phyloP scores from a whole-genome alignment of 2,113 vertebrate genomes.

The Origma solitaria region DNA sequence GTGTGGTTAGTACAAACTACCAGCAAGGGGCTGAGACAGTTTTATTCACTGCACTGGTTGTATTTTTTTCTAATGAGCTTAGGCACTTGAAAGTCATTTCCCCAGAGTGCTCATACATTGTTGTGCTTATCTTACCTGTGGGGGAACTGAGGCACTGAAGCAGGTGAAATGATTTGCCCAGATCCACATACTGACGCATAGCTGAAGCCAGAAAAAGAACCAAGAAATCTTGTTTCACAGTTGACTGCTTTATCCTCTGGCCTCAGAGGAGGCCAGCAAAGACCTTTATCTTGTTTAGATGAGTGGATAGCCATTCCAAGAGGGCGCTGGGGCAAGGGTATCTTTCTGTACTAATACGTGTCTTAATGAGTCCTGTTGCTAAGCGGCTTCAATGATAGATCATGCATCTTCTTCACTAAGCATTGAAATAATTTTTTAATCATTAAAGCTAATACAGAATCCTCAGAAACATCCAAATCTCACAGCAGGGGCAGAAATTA shows the following conservation, averaged over 20 bases:
- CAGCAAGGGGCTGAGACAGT: not conserved
- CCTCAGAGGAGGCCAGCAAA: slow-evolving; percentile 3
- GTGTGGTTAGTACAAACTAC: not conserved
- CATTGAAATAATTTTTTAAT: slow-evolving; percentile 58
- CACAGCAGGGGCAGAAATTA: slow-evolving; percentile 50
- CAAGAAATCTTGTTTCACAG: slow-evolving; percentile 46
- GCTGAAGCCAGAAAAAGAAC: slow-evolving; percentile 16
- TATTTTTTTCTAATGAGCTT: slow-evolving; percentile 9
- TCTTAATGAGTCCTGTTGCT: slow-evolving; percentile 49
- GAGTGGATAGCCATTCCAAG: slow-evolving; percentile 8
- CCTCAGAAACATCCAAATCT: slow-evolving; percentile 45
- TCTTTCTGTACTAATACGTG: not conserved
- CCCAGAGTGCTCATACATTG: not conserved
- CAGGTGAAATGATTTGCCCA: slow-evolving; percentile 32
- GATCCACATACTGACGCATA: not conserved
- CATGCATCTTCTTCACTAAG: slow-evolving; percentile 29
- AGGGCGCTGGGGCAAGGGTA: not conserved
- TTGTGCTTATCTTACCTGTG: slow-evolving; percentile 38
- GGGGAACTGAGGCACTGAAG: slow-evolving; percentile 31
- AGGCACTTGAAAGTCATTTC: slow-evolving; percentile 26
- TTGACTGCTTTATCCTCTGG: slow-evolving; percentile 42
- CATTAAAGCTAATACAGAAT: slow-evolving; percentile 51
- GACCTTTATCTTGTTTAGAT: slow-evolving; percentile 51
- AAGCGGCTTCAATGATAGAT: slow-evolving; percentile 20
- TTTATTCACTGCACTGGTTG: not conserved